Conservation (phyloP, 1,140 invertebrate species). For the Rhizoglyphus robini region DNA sequence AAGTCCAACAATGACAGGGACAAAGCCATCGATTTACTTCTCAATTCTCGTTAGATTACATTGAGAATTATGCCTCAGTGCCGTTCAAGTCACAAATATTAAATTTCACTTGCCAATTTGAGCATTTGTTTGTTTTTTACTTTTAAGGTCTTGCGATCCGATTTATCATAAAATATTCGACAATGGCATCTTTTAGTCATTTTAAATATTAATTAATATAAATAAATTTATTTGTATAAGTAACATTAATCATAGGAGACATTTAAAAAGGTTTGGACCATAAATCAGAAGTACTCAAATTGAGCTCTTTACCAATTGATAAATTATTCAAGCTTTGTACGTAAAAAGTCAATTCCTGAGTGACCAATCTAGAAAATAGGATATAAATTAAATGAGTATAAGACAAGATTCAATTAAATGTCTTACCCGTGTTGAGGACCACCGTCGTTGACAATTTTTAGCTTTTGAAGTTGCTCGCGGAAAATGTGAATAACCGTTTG, state of each 20-base stretch:
- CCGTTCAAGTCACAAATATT: too few relatives aligned
- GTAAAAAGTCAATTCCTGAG: slow-evolving; percentile 88
- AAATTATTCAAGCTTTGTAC: slow-evolving; percentile 61
- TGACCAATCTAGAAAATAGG: slow-evolving; percentile 54
- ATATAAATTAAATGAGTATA: slow-evolving; percentile 23
- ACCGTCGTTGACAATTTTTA: slow-evolving; percentile 84
- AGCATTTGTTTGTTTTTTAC: not conserved
- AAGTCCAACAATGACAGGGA: slow-evolving; percentile 66
- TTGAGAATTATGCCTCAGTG: too few relatives aligned
- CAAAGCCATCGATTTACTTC: slow-evolving; percentile 54
- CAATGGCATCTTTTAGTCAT: too few relatives aligned
- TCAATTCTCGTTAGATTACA: slow-evolving; percentile 8
- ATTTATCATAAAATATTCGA: too few relatives aligned
- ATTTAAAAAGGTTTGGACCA: slow-evolving; percentile 20
- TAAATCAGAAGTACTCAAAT: slow-evolving; percentile 26
- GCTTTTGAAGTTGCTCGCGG: slow-evolving; percentile 60
- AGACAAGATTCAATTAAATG: not conserved
- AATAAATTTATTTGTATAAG: not conserved
- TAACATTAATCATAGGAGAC: not conserved
- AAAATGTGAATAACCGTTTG: slow-evolving; percentile 71
- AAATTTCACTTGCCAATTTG: too few relatives aligned
- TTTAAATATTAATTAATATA: not conserved
- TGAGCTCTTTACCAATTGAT: slow-evolving; percentile 20
- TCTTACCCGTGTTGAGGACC: slow-evolving; percentile 79
- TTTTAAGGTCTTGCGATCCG: too few relatives aligned